Base-by-base conservation (phyloP, 2,113 vertebrate genomes). In the Macaca mulatta region DNA sequence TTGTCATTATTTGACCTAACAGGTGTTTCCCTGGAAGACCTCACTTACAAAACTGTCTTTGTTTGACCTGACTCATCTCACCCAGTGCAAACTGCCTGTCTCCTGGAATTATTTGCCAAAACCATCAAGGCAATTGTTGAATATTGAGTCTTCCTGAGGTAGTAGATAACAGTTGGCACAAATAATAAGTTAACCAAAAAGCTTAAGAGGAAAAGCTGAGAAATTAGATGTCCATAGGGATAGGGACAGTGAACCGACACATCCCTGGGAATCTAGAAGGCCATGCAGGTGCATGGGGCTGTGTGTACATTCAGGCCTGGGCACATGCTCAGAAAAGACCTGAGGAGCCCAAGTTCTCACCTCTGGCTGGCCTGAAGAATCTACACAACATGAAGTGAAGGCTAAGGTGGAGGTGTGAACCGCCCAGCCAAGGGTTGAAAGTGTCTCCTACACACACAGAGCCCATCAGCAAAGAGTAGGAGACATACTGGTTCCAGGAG, bases 181-280 rank as follows among this genome's bases (percentile, higher is more conserved):
- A 45, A 86, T 8, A 18, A 35, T 35, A 59, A 43, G 5, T 23
- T 48, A 38, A 80, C 35, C 12, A 69, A 50, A 50, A 45, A 87
- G n/a, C 72, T 18, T 43, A 43, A 45, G 27, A 78, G 52, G n/a
- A 59, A 52, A 61, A 88, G 6, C 14, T 18, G 35, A 23, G 22
- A 6, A 45, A 8, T 2, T 7, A 59, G 18, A 27, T 4, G 1
- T 11, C 45, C 6, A 0, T 4, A 18, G 11, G 13, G 8, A 1
- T 5, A 14, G 17, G 23, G 27, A n/a, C 7, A 1, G 35, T 11
- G 55, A 38, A 17, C 40, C 3, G 12, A 45, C 40, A 16, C 7
- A 43, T 48, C 17, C 52, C 25, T 43, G 27, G 87, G 30, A 43
- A 25, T 27, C 70, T 12, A 8, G 72, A 57, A 14, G 27, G 27